Conservation (phyloP, 2,888 invertebrate genomes). For the Pseudococcus longispinus region DNA sequence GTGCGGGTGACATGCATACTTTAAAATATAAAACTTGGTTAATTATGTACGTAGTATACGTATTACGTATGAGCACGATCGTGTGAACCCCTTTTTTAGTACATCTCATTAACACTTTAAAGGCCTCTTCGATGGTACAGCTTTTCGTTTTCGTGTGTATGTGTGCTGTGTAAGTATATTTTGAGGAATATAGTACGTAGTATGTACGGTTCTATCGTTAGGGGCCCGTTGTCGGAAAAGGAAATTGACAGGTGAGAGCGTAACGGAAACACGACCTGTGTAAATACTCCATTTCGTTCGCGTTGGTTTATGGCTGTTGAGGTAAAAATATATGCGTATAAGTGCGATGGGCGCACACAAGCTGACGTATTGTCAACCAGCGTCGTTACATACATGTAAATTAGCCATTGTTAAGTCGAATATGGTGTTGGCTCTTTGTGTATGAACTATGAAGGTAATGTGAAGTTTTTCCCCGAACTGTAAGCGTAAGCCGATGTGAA, state of each 20-base stretch:
- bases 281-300: background rate
- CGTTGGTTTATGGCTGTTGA: background rate
- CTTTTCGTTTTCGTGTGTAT: background rate
- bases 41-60: background rate
- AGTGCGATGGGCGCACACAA: background rate
- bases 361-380: background rate
- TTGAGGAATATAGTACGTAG: background rate
- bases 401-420: background rate
- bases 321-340: background rate
- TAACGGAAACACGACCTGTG: conserved; percentile 22
- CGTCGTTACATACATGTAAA: background rate
- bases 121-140: background rate
- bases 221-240: background rate
- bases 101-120: background rate
- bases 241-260: conserved; percentile 13
- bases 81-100: background rate
- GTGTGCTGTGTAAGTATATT: background rate
- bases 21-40: background rate
- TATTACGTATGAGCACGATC: background rate
- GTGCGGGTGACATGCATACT: background rate
- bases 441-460: background rate
- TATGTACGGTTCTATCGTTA: background rate
- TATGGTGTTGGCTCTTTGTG: background rate
- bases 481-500: background rate
- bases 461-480: background rate